Conservation (phyloP, 2,888 invertebrate genomes). For the Cosmorhoe ocellata region DNA sequence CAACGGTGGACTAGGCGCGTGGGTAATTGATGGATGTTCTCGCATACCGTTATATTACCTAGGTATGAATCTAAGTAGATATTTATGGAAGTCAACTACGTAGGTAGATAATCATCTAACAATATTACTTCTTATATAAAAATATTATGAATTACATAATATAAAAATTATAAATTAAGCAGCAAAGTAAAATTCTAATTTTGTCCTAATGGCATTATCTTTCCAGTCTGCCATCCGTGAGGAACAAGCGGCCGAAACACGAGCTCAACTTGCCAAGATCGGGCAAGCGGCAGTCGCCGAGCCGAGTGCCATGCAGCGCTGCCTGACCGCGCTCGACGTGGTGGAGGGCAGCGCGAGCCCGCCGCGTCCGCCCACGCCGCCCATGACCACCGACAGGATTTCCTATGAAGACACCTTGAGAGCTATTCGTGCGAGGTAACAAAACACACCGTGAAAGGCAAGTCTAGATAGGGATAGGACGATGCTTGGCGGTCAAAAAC, state of each 20-base stretch:
- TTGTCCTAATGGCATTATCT: neutral
- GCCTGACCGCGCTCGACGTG: constrained; percentile 67
- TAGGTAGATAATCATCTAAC: too few species aligned
- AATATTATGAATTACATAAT: too few species aligned
- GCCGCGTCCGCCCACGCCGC: constrained; percentile 61
- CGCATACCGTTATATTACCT: neutral
- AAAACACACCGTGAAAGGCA: neutral
- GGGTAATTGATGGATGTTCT: constrained; percentile 32
- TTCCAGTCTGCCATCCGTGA: constrained; percentile 60
- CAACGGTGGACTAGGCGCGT: constrained; percentile 19
- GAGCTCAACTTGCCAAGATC: constrained; percentile 64
- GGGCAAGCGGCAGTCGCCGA: constrained; percentile 68
- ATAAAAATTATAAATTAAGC: too few species aligned
- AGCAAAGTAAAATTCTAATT: too few species aligned
- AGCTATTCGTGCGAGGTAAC: constrained; percentile 53
- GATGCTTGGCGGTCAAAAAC: too few species aligned
- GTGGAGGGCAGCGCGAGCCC: constrained; percentile 66
- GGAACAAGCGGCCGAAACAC: constrained; percentile 56
- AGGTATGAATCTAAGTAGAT: too few species aligned
- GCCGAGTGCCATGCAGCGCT: constrained; percentile 67
- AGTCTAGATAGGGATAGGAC: too few species aligned
- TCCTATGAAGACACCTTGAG: constrained; percentile 68
- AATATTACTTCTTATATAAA: too few species aligned
- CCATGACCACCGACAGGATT: constrained; percentile 63
- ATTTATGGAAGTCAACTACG: too few species aligned